A percentile compares a stretch with the other conserved stretches of the same genome.
Evolutionary conservation across 2,797 vertebrate genomes (phyloP).

Genomic region (Galago senegalensis): DNA sequence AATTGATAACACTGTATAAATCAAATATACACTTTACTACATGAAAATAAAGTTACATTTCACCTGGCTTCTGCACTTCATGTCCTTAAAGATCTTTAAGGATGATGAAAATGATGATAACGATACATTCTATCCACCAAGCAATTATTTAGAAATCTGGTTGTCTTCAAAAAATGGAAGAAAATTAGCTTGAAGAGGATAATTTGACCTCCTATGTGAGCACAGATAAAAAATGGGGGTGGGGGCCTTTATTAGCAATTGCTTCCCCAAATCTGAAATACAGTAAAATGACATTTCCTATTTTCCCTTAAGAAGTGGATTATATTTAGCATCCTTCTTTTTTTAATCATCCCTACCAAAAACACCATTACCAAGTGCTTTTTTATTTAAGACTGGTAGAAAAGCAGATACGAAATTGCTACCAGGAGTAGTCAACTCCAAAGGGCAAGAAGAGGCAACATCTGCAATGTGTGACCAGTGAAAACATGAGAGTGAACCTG

Average conservation of each 20-base stretch:
- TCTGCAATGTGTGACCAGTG: slow-evolving; percentile 25
- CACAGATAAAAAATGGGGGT: background rate
- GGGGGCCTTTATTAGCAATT: slow-evolving; percentile 47
- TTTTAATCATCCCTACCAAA: background rate
- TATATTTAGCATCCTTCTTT: slow-evolving; percentile 44
- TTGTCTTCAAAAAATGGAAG: slow-evolving; percentile 52
- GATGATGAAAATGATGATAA: slow-evolving; percentile 41
- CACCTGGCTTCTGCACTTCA: slow-evolving; percentile 56
- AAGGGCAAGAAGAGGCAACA: slow-evolving; percentile 51
- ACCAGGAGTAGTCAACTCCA: slow-evolving; percentile 25
- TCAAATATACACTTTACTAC: slow-evolving; percentile 63
- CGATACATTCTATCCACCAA: slow-evolving; percentile 70
- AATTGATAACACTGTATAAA: slow-evolving; percentile 64
- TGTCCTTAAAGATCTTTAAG: slow-evolving; percentile 65
- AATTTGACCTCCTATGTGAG: slow-evolving; percentile 64
- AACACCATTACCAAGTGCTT: background rate
- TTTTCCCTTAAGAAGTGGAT: slow-evolving; percentile 1
- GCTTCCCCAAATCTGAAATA: slow-evolving; percentile 60
- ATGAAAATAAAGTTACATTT: slow-evolving; percentile 69
- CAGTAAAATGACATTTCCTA: slow-evolving; percentile 34
- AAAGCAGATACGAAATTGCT: background rate
- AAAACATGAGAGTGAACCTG: slow-evolving; percentile 68
- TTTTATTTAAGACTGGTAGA: slow-evolving; percentile 36
- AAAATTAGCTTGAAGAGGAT: slow-evolving; percentile 75
- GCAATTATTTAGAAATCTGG: slow-evolving; percentile 66